Evolutionary conservation across 2,113 vertebrate genomes (phyloP), one percentile per base, ranked within the genome.

Genomic region (Terrapene triunguis): DNA sequence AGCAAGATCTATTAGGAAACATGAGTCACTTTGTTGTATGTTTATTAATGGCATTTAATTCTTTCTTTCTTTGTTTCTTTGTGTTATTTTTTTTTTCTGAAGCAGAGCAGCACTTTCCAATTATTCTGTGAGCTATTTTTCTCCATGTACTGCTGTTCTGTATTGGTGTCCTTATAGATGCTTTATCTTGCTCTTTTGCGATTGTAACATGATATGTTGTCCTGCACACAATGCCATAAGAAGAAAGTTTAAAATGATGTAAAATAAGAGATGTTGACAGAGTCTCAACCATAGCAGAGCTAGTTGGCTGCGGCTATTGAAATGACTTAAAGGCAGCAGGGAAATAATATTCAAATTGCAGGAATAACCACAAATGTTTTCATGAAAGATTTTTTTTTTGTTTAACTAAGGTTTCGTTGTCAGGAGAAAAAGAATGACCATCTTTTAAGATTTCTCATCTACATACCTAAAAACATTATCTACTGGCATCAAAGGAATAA

Each of bases 371-470:
- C 62, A 87, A 95, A 96, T 83, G 81, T 95, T 92, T 92, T 11
- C 27, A 81, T 90, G 78, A 96, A 97, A 95, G 72, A 80, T 72
- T 65, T 79, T 16, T n/a, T 65, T 1, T 2, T 79, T 50, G 65
- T 95, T 89, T 76, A 91, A 81, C 72, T 89, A 22, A 95, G 93
- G 90, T 97, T 93, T 85, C 84, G 85, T 94, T 88, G 27, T 90
- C 76, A 80, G 57, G 42, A 57, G 90, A 86, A 86, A 80, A 90
- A 92, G 78, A 92, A 90, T 5, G 21, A 80, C 54, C 65, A 0
- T 80, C 89, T 97, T 98, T 96, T 90, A 97, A 95, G 94, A 96
- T 97, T 97, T 92, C 83, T 81, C 84, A 96, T 92, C 97, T 97
- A 88, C 92, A 92, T 97, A 88, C 88, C 94, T 96, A 92, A 97